phyloP scores from a whole-genome alignment of 1,140 invertebrate genomes.

The Lepidotrigona ventralis region DNA sequence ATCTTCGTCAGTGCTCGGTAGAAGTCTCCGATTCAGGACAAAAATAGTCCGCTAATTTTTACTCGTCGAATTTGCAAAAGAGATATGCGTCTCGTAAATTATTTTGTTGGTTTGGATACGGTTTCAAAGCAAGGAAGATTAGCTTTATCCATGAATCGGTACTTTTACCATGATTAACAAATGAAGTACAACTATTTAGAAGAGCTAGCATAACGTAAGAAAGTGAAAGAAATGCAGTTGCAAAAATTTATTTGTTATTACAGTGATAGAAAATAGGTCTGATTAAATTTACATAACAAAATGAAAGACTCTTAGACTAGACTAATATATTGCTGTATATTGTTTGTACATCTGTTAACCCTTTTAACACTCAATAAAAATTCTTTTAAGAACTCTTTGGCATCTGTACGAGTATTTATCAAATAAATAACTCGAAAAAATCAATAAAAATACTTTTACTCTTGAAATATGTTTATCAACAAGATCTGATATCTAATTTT shows the following conservation, averaged over 20 bases:
- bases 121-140: not conserved
- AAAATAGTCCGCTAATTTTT: not conserved
- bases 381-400: not conserved
- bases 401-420: not conserved
- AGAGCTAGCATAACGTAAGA: not conserved
- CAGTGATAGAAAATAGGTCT: constrained; percentile 18
- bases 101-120: no score
- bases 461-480: not conserved
- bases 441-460: not conserved
- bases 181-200: not conserved
- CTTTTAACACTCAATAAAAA: constrained; percentile 36
- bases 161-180: not conserved
- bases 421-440: not conserved
- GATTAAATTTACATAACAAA: constrained; percentile 27
- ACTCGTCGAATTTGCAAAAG: not conserved
- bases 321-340: constrained; percentile 24
- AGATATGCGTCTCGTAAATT: no score
- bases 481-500: not conserved
- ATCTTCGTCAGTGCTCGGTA: not conserved
- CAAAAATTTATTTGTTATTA: constrained; percentile 30
- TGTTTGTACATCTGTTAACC: constrained; percentile 20
- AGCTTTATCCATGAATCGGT: constrained; percentile 43
- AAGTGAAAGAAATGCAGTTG: constrained; percentile 8
- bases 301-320: constrained; percentile 40
- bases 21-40: constrained; percentile 37